These are phyloP conservation scores for Mohoua ochrocephala DNA, from an alignment of 2,113 vertebrate genomes.

Conservation along the genomic window DNA sequence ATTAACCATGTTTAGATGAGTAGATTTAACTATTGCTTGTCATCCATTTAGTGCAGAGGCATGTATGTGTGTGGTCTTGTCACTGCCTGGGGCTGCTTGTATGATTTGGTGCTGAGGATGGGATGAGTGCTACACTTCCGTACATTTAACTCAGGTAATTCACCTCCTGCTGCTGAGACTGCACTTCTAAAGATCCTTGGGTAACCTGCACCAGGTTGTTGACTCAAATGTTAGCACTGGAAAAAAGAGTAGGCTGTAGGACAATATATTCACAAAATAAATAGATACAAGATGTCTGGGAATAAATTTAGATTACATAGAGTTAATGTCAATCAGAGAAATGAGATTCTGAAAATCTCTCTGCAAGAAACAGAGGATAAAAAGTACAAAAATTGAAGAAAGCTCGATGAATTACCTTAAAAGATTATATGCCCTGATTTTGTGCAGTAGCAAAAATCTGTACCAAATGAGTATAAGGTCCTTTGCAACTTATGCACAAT, in stretches of 20 bases:
- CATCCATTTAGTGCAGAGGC: not conserved
- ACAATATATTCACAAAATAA: not conserved
- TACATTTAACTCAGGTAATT: not conserved
- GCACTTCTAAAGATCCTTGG: not conserved
- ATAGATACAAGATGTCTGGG: not conserved
- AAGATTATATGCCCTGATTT: not conserved
- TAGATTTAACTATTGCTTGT: not conserved
- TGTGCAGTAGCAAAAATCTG: not conserved
- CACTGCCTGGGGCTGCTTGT: not conserved
- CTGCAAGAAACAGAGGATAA: not conserved
- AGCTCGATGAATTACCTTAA: not conserved
- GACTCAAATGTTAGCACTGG: not conserved
- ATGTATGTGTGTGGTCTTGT: not conserved
- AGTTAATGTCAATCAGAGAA: not conserved
- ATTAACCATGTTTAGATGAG: not conserved
- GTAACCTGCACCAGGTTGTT: not conserved
- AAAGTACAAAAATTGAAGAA: not conserved
- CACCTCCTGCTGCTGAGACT: not conserved
- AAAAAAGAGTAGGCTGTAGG: not conserved
- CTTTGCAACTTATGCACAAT: not conserved
- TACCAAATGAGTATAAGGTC: not conserved
- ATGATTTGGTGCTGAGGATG: not conserved
- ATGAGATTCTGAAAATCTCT: not conserved
- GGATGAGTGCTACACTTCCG: not conserved
- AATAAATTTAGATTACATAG: not conserved